phyloP scores from a whole-genome alignment of 2,797 vertebrate genomes.

The Neomorphus geoffroyi region DNA sequence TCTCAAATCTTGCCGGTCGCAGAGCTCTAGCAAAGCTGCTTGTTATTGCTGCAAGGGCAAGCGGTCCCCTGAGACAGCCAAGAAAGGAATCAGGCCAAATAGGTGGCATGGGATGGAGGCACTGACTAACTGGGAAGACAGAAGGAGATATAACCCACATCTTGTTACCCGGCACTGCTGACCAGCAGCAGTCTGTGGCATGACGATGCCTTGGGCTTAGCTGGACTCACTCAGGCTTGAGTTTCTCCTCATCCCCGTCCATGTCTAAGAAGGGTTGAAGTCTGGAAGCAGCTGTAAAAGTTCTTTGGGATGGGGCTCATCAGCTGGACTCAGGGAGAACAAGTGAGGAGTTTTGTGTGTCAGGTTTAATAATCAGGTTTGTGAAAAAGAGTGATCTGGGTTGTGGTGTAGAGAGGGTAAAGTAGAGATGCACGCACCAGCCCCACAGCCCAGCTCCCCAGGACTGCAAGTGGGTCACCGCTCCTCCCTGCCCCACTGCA shows the following conservation, averaged over 20 bases:
- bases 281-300: neutral
- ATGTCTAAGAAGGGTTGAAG: no score
- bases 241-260: no score
- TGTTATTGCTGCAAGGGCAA: neutral
- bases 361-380: neutral
- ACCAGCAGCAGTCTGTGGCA: neutral
- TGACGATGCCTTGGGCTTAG: neutral
- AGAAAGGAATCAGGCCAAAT: neutral
- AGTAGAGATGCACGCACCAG: fast-evolving
- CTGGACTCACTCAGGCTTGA: neutral
- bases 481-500: neutral
- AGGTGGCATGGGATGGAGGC: fast-evolving
- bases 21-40: neutral
- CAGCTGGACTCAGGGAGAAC: fast-evolving
- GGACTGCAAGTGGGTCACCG: fast-evolving
- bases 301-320: fast-evolving
- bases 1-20: neutral
- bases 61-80: fast-evolving
- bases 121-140: fast-evolving
- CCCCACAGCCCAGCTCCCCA: fast-evolving
- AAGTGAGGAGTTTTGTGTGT: neutral
- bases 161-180: fast-evolving
- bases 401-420: neutral
- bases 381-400: neutral
- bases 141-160: neutral